Evolutionary conservation across 2,797 vertebrate species (phyloP).

Genomic region (Gastrophryne carolinensis): DNA sequence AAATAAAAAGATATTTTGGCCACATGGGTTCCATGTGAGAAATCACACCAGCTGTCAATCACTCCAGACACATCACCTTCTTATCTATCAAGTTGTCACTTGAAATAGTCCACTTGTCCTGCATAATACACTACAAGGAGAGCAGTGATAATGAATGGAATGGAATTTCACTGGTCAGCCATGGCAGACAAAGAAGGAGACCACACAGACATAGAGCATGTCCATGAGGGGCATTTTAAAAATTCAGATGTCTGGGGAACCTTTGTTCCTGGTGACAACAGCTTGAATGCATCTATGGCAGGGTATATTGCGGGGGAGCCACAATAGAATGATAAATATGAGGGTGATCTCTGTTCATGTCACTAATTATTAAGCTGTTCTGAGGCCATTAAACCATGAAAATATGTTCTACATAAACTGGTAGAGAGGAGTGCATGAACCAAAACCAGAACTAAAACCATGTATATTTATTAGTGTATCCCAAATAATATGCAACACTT

Average conservation of each 20-base stretch:
- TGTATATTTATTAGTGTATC: too few relatives aligned
- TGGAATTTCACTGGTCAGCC: constrained; percentile 6
- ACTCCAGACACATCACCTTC: constrained; percentile 4
- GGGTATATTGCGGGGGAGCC: background rate
- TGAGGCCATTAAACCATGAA: too few relatives aligned
- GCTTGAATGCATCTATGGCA: background rate
- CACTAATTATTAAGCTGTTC: too few relatives aligned
- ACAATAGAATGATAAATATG: too few relatives aligned
- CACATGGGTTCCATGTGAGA: constrained; percentile 7
- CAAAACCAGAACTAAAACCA: too few relatives aligned
- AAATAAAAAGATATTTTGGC: constrained; percentile 8
- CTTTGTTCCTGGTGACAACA: too few relatives aligned
- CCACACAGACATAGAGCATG: background rate
- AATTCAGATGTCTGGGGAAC: background rate
- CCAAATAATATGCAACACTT: too few relatives aligned
- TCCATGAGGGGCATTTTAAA: background rate
- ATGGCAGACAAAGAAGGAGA: background rate
- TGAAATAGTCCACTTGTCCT: constrained; percentile 10
- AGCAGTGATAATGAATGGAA: background rate
- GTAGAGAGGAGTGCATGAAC: too few relatives aligned
- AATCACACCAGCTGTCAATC: constrained; percentile 20
- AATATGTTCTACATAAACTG: too few relatives aligned
- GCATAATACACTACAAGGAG: background rate
- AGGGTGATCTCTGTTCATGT: too few relatives aligned
- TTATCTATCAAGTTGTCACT: constrained; percentile 27